Evolutionary conservation across 2,888 invertebrate genomes (phyloP).

Genomic region (Drosophila mulleri): DNA sequence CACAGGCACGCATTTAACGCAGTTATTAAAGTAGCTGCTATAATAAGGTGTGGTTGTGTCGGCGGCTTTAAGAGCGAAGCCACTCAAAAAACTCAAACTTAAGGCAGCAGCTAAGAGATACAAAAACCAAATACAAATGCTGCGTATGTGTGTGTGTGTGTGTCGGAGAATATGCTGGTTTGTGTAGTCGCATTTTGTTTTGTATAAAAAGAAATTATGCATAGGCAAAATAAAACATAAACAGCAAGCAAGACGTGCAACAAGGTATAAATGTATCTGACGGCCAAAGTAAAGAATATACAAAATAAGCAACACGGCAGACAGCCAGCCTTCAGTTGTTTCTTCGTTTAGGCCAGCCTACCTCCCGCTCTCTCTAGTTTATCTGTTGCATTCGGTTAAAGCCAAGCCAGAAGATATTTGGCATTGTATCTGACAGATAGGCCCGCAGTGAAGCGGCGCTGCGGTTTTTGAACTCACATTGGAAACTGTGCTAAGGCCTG

Average conservation of each 20-base stretch:
- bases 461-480: conserved; percentile 22
- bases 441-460: conserved; percentile 10
- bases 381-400: conserved; percentile 46
- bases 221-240: conserved; percentile 24
- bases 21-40: conserved; percentile 24
- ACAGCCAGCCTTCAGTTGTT: neutral
- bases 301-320: conserved; percentile 9
- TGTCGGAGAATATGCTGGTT: conserved; percentile 20
- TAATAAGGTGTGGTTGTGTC: conserved; percentile 77
- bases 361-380: neutral
- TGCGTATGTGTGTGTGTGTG: conserved; percentile 8
- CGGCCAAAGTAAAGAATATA: conserved; percentile 42
- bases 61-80: conserved; percentile 63
- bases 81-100: conserved; percentile 23
- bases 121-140: neutral
- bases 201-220: conserved; percentile 17
- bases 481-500: conserved; percentile 36
- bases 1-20: conserved; percentile 1
- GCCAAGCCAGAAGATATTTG: conserved; percentile 12
- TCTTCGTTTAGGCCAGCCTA: conserved; percentile 16
- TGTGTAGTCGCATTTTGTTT: conserved; percentile 37
- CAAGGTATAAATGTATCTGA: conserved; percentile 44
- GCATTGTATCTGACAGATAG: conserved; percentile 45
- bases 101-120: conserved; percentile 61
- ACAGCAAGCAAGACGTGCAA: neutral